These are phyloP conservation scores for Suillia variegata DNA, from an alignment of 2,888 invertebrate genomes.

Conservation along the genomic window DNA sequence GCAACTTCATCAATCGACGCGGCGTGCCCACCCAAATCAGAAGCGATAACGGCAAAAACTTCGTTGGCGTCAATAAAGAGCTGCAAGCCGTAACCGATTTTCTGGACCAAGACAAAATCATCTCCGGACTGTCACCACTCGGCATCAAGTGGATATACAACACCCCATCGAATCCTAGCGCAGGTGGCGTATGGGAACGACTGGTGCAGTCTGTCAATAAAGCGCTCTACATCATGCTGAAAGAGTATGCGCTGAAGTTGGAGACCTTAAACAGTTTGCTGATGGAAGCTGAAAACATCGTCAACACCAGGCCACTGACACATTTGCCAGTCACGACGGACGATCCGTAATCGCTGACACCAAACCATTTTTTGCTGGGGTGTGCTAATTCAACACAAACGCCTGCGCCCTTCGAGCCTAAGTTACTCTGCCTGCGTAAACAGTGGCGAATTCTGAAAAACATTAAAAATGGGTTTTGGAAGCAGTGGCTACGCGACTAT, in stretches of 20 bases:
- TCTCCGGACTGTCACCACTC: not conserved
- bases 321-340: conserved; percentile 17
- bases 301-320: conserved; percentile 24
- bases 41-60: conserved; percentile 29
- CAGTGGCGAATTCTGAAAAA: conserved; percentile 18
- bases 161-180: conserved; percentile 24
- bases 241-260: conserved; percentile 17
- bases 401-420: conserved; percentile 7
- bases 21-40: conserved; percentile 25
- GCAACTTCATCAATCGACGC: conserved; percentile 12
- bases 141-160: conserved; percentile 23
- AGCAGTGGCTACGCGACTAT: conserved; percentile 12
- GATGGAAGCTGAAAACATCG: conserved; percentile 24
- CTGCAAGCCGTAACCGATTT: not conserved
- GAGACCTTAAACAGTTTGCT: conserved; percentile 21
- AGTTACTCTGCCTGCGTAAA: conserved; percentile 3
- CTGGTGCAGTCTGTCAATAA: conserved; percentile 25
- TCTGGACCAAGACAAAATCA: conserved; percentile 8
- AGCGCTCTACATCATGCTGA: conserved; percentile 15
- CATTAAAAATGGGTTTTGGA: conserved; percentile 13
- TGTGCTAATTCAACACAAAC: conserved; percentile 19
- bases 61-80: conserved; percentile 23
- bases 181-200: conserved; percentile 36
- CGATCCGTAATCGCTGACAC: conserved; percentile 22
- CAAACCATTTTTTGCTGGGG: conserved; percentile 23